phyloP scores from a whole-genome alignment of 1,140 invertebrate species.

The Anagrus nilaparvatae region DNA sequence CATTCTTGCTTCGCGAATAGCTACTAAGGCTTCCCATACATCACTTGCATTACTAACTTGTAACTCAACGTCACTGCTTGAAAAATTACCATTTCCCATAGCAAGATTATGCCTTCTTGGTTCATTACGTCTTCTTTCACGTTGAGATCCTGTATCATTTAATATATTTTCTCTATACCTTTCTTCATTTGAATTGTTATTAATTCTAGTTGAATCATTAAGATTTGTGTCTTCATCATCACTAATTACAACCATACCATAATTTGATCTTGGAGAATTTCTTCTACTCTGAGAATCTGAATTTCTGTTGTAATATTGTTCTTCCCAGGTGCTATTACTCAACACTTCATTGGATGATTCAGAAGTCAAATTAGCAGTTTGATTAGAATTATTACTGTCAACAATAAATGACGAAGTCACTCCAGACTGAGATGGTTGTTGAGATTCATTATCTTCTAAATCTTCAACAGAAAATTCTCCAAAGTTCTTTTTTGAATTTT shows the following conservation, averaged over 20 bases:
- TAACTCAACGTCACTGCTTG: conserved; percentile 34
- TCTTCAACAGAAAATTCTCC: conserved; percentile 31
- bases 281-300: conserved; percentile 15
- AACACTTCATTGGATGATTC: no score
- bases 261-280: no score
- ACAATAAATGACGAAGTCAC: conserved; percentile 31
- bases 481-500: conserved; percentile 22
- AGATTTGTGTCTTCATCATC: no score
- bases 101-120: conserved; percentile 23
- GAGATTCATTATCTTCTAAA: conserved; percentile 23
- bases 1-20: conserved; percentile 52
- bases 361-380: conserved; percentile 19
- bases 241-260: no score
- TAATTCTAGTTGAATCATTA: no score
- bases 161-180: no score
- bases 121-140: no score
- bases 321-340: no score
- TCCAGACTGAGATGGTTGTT: conserved; percentile 26
- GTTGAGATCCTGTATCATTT: no score
- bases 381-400: conserved; percentile 25
- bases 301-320: no score
- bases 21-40: conserved; percentile 57
- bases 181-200: no score
- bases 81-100: conserved; percentile 25
- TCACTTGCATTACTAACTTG: conserved; percentile 43